These are phyloP conservation scores for Laterallus jamaicensis DNA, from an alignment of 2,113 vertebrate genomes.

Conservation along the genomic window DNA sequence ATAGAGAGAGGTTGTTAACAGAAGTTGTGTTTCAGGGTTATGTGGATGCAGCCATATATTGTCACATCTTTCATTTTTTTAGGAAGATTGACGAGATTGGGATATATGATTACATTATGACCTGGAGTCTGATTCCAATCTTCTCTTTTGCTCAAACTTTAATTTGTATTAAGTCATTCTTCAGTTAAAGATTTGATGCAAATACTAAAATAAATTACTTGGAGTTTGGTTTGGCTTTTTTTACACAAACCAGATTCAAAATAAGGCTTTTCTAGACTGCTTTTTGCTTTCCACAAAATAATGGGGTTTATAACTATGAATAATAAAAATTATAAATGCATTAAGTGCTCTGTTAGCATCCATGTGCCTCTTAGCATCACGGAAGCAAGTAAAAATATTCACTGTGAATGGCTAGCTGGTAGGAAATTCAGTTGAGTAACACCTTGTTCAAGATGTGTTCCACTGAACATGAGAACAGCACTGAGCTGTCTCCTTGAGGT, in stretches of 20 bases:
- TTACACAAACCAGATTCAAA: neutral
- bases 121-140: neutral
- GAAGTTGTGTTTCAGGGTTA: constrained; percentile 42
- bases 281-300: neutral
- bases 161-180: neutral
- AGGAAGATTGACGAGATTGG: neutral
- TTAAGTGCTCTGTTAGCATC: neutral
- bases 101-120: neutral
- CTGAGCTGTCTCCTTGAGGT: neutral
- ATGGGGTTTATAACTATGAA: neutral
- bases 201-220: neutral
- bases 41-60: neutral
- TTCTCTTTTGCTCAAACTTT: neutral
- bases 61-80: neutral
- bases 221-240: neutral
- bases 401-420: neutral
- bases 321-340: neutral
- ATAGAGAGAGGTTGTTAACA: constrained; percentile 56
- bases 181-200: neutral
- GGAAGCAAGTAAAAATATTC: neutral
- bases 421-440: neutral
- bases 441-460: neutral
- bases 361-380: neutral
- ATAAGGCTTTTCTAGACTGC: neutral
- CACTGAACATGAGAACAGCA: neutral